Conservation (phyloP, 2,888 invertebrate species). For the Byasa hedistus region DNA sequence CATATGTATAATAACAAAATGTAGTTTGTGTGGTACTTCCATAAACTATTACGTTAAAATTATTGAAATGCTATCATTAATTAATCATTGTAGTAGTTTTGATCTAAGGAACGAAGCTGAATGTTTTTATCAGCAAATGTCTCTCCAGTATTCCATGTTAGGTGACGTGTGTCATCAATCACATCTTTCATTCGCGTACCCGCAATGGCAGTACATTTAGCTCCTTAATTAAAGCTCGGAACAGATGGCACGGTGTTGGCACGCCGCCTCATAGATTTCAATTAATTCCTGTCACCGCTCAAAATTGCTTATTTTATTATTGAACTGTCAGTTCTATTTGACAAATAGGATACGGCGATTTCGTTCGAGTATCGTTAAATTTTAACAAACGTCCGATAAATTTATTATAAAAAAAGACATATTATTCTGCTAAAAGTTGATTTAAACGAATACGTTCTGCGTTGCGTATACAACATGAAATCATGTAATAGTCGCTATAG, state of each 20-base stretch:
- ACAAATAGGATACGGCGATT: constrained; percentile 18
- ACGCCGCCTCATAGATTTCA: constrained; percentile 67
- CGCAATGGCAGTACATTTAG: constrained; percentile 65
- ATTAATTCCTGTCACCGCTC: constrained; percentile 73
- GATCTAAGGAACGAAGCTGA: background rate
- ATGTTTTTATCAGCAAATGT: background rate
- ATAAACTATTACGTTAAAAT: too few species aligned
- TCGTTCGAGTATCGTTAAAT: background rate
- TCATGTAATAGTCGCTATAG: too few species aligned
- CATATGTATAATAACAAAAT: too few species aligned
- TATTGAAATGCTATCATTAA: too few species aligned
- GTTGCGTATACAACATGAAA: too few species aligned
- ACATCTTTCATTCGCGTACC: constrained; percentile 54
- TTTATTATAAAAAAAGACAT: too few species aligned
- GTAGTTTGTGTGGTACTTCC: too few species aligned
- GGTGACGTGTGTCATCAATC: constrained; percentile 57
- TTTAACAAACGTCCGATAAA: background rate
- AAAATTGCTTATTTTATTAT: constrained; percentile 65
- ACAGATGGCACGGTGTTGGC: constrained; percentile 60
- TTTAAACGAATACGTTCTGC: too few species aligned
- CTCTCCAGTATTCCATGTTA: constrained; percentile 8
- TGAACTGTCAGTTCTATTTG: constrained; percentile 37
- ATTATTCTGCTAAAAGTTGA: too few species aligned
- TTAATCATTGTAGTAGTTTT: background rate
- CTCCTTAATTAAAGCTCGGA: constrained; percentile 73